These are phyloP conservation scores for Spinus pinus DNA, from an alignment of 2,797 vertebrate genomes.

Conservation along the genomic window DNA sequence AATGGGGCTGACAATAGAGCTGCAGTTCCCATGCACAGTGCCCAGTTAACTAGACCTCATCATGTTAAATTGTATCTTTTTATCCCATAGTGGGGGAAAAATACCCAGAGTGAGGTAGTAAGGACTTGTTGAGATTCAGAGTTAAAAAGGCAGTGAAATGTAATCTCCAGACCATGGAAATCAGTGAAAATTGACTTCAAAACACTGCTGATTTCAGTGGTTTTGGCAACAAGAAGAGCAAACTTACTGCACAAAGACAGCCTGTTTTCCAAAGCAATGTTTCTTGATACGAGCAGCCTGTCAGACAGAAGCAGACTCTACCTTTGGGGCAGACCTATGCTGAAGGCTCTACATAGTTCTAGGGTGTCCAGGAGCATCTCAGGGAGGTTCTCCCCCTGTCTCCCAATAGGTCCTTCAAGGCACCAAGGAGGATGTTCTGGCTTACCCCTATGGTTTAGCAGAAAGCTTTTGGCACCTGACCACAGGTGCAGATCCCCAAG, in stretches of 20 bases:
- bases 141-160: conserved; percentile 25
- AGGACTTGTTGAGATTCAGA: background rate
- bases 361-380: background rate
- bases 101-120: background rate
- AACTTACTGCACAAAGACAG: background rate
- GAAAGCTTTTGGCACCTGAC: background rate
- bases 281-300: background rate
- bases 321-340: background rate
- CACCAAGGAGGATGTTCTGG: background rate
- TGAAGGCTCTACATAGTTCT: background rate
- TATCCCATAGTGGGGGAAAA: background rate
- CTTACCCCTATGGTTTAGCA: background rate
- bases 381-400: background rate
- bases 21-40: background rate
- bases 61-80: background rate
- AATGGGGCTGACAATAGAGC: background rate
- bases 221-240: background rate
- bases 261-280: background rate
- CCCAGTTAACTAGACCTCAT: background rate
- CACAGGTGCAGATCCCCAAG: background rate
- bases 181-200: conserved; percentile 4
- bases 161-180: background rate
- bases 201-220: background rate
- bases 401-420: background rate
- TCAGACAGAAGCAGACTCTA: background rate